Conservation (phyloP, 2,888 invertebrate genomes). For the Ryuthela nishihirai region DNA sequence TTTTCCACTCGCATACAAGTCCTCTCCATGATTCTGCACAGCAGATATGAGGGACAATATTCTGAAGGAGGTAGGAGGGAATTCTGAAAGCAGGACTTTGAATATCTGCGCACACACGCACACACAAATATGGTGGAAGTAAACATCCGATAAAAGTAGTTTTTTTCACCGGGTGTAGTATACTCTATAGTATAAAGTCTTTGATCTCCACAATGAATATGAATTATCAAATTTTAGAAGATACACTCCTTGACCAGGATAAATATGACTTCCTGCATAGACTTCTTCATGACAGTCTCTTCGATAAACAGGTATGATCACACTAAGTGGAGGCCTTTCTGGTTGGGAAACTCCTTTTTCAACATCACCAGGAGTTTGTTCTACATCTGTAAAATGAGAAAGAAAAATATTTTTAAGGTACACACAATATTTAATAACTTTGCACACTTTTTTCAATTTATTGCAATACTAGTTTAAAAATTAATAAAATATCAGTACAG, state of each 20-base stretch:
- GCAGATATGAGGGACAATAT: too few relatives aligned
- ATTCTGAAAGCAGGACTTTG: too few relatives aligned
- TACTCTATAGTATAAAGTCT: slow-evolving; percentile 97
- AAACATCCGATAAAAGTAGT: not conserved
- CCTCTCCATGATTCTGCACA: too few relatives aligned
- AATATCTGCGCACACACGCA: too few relatives aligned
- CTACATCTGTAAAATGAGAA: slow-evolving; percentile 11
- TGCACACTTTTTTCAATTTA: too few relatives aligned
- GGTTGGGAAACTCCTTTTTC: slow-evolving; percentile 13
- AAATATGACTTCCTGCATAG: slow-evolving; percentile 94
- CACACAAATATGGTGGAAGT: too few relatives aligned
- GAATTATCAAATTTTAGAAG: slow-evolving; percentile 98
- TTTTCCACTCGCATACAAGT: too few relatives aligned
- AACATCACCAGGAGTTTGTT: slow-evolving; percentile 8
- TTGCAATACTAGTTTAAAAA: too few relatives aligned
- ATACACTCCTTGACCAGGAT: slow-evolving; percentile 96
- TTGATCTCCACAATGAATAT: slow-evolving; percentile 97
- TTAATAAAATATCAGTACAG: too few relatives aligned
- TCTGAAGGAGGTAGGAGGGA: too few relatives aligned
- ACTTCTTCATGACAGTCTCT: slow-evolving; percentile 96
- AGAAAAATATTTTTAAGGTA: too few relatives aligned
- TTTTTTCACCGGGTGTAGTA: slow-evolving; percentile 74
- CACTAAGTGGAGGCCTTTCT: slow-evolving; percentile 64
- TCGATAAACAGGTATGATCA: slow-evolving; percentile 90
- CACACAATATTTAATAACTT: too few relatives aligned